phyloP scores from a whole-genome alignment of 2,888 invertebrate species.

The Drosophila melanosoma region DNA sequence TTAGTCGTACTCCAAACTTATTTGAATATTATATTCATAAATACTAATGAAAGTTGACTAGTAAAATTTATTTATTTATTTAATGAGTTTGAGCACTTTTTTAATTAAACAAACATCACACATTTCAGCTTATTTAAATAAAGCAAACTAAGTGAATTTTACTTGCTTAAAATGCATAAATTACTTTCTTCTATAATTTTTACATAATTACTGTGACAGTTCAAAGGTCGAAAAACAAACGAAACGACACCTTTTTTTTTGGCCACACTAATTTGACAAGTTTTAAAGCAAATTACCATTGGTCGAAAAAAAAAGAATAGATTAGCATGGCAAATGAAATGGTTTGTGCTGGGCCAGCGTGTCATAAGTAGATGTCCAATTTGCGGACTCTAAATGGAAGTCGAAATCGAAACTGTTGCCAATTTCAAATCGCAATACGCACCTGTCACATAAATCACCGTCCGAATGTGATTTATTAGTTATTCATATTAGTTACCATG shows the following conservation, averaged over 20 bases:
- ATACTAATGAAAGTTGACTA: background rate
- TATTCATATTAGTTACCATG: constrained; percentile 76
- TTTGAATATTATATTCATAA: background rate
- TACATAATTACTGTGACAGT: constrained; percentile 2
- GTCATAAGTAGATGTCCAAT: constrained; percentile 66
- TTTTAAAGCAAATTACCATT: constrained; percentile 54
- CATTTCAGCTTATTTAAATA: background rate
- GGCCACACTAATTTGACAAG: constrained; percentile 54
- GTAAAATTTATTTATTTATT: background rate
- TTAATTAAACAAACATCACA: background rate
- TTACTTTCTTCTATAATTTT: background rate
- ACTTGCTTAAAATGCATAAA: background rate
- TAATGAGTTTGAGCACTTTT: background rate
- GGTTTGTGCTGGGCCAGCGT: constrained; percentile 25
- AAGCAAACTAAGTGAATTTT: background rate
- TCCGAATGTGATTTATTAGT: constrained; percentile 76
- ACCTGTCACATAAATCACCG: constrained; percentile 79
- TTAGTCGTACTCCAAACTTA: background rate
- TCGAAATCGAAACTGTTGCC: constrained; percentile 64
- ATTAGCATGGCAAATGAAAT: constrained; percentile 52
- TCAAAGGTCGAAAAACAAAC: constrained; percentile 19
- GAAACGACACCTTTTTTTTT: constrained; percentile 32
- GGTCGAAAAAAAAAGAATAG: constrained; percentile 7
- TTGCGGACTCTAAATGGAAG: constrained; percentile 67
- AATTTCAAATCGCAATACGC: constrained; percentile 79